Base-by-base conservation (phyloP, 2,888 invertebrate genomes). In the Eupithecia tripunctaria region DNA sequence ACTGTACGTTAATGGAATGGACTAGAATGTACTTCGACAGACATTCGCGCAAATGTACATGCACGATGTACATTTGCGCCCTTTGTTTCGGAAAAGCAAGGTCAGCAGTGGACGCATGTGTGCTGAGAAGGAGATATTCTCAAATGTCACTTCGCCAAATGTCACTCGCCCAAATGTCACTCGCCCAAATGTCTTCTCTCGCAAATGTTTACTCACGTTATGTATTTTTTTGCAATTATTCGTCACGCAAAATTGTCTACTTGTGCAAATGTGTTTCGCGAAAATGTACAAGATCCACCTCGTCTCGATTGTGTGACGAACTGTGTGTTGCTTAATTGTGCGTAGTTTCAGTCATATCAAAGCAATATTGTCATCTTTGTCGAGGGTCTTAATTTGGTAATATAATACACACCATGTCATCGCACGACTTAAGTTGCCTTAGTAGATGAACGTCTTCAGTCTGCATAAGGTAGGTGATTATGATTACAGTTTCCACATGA, bases 1-100 rank as follows among this genome's bases (percentile, higher is more conserved):
- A 56, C 60, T 67, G 64, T 59, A n/a, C 36, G 51, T 56, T 43
- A 43, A 64, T 60, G 72, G 67, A 60, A 72, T 64, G 63, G 36
- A 3, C 32, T 32, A 6, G 32, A 4, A 32, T 32, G 32, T 67
- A 56, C 10, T 29, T 67, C 14, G 56, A 60, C 43, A 21, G 10
- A 51, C 47, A 21, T 51, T 51, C 21, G 47, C 3, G 47, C 47
- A 0, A 51, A 21, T n/a, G 47, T 2, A 51, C 47, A 51, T 21
- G 47, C 21, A n/a, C 47, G 47, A 51, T 21, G 47, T 21, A 51
- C 47, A 51, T 21, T 51, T 51, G n/a, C 47, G 7, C n/a, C n/a
- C n/a, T n/a, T n/a, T n/a, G n/a, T n/a, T n/a, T n/a, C n/a, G n/a
- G n/a, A n/a, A n/a, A n/a, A n/a, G n/a, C n/a, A n/a, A n/a, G n/a